A percentile compares a stretch with the other conserved stretches of the same genome.
These are phyloP conservation scores for Argyra leucocephala DNA, from an alignment of 2,888 invertebrate species.

Conservation along the genomic window DNA sequence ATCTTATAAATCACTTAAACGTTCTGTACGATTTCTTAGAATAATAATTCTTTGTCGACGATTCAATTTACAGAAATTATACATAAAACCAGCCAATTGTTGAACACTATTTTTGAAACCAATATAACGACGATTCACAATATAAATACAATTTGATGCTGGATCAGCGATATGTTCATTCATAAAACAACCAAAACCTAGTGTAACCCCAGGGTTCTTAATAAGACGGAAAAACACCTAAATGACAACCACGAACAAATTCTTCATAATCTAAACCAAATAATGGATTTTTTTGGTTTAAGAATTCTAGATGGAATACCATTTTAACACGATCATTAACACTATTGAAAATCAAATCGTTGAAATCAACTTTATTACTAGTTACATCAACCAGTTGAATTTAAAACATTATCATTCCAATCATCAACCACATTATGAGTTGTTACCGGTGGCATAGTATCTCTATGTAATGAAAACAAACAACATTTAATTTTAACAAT, in stretches of 20 bases:
- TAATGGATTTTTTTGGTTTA: constrained; percentile 92
- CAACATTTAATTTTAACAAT: constrained; percentile 91
- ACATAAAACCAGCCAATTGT: constrained; percentile 85
- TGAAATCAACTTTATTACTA: no score
- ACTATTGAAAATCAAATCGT: constrained; percentile 92
- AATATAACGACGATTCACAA: constrained; percentile 88
- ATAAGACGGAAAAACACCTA: constrained; percentile 98
- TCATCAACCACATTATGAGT: constrained; percentile 91
- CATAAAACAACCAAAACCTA: constrained; percentile 98
- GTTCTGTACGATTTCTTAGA: constrained; percentile 93
- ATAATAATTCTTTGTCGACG: constrained; percentile 95
- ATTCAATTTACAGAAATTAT: constrained; percentile 79
- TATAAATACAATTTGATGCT: constrained; percentile 96
- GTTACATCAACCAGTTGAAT: constrained; percentile 77
- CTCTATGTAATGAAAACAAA: constrained; percentile 80
- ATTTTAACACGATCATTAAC: constrained; percentile 92
- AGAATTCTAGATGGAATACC: constrained; percentile 97
- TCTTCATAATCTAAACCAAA: constrained; percentile 98
- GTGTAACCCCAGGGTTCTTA: constrained; percentile 99
- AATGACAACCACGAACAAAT: constrained; percentile 96
- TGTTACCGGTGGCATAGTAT: constrained; percentile 88
- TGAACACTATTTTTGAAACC: constrained; percentile 83
- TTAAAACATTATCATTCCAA: constrained; percentile 80
- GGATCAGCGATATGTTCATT: constrained; percentile 95
- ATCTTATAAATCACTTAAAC: constrained; percentile 91